These are phyloP conservation scores for Episyrphus balteatus DNA, from an alignment of 1,140 invertebrate genomes.

Conservation along the genomic window DNA sequence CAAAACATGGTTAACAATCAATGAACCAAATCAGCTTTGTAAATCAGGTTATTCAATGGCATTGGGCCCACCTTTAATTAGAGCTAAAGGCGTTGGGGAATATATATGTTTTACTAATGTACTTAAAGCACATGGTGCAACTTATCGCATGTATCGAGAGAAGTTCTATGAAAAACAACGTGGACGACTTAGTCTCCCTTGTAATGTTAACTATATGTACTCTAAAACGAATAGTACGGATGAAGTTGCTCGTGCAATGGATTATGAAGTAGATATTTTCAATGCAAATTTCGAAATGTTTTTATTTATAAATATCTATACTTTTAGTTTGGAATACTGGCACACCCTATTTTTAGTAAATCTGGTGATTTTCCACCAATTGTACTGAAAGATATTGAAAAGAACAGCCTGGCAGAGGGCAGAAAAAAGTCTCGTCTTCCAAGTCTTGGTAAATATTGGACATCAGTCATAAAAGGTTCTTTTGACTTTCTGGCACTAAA, in stretches of 20 bases:
- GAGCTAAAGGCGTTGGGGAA: slow-evolving; percentile 35
- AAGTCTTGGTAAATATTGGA: slow-evolving; percentile 37
- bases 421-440: slow-evolving; percentile 42
- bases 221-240: slow-evolving; percentile 28
- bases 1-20: slow-evolving; percentile 34
- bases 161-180: slow-evolving; percentile 26
- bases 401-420: slow-evolving; percentile 43
- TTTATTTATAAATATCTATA: too few relatives aligned
- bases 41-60: slow-evolving; percentile 27
- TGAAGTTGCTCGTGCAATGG: slow-evolving; percentile 40
- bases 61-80: slow-evolving; percentile 32
- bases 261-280: slow-evolving; percentile 38
- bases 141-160: slow-evolving; percentile 37
- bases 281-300: not conserved
- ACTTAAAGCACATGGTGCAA: slow-evolving; percentile 43
- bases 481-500: slow-evolving; percentile 47
- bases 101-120: slow-evolving; percentile 43
- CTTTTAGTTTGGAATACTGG: slow-evolving; percentile 50
- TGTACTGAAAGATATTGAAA: slow-evolving; percentile 43
- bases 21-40: slow-evolving; percentile 38
- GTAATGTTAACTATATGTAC: slow-evolving; percentile 41
- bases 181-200: slow-evolving; percentile 41
- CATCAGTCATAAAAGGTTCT: slow-evolving; percentile 38
- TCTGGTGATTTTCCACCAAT: slow-evolving; percentile 50
- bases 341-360: slow-evolving; percentile 48